phyloP scores from a whole-genome alignment of 2,797 vertebrate genomes.

The Amblyraja radiata region DNA sequence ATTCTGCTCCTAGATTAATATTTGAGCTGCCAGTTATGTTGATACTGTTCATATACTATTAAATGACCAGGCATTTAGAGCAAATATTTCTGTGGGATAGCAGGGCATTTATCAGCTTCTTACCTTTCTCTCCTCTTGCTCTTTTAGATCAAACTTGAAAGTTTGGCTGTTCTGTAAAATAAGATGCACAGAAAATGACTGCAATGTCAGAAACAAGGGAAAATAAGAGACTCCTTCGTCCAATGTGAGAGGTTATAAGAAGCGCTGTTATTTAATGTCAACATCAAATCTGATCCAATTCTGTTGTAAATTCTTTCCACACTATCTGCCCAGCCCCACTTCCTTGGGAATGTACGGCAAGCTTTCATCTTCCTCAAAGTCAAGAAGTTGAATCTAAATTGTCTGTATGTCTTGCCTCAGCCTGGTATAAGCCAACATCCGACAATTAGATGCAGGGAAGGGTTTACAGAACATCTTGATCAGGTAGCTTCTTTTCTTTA shows the following conservation, averaged over 20 bases:
- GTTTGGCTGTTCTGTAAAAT: conserved; percentile 72
- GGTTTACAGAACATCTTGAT: background rate
- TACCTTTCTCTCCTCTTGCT: conserved; percentile 83
- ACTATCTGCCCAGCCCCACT: background rate
- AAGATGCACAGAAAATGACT: conserved; percentile 37
- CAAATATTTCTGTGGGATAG: background rate
- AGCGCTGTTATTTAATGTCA: background rate
- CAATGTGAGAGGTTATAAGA: too few species aligned
- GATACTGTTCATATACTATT: background rate
- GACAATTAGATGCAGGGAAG: background rate
- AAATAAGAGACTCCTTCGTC: too few species aligned
- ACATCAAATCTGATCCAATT: background rate
- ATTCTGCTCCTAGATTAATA: background rate
- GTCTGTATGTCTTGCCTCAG: background rate
- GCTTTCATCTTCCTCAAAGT: background rate
- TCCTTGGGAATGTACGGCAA: background rate
- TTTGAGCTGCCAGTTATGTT: background rate
- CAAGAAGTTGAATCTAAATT: background rate
- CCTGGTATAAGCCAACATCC: background rate
- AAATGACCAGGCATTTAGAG: background rate
- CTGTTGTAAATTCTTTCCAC: background rate
- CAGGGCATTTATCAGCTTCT: conserved; percentile 45
- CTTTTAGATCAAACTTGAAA: conserved; percentile 80
- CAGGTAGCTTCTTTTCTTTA: background rate
- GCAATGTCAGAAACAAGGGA: background rate